These are phyloP conservation scores for Pilophorus perplexus DNA, from an alignment of 2,888 invertebrate genomes.

Conservation along the genomic window DNA sequence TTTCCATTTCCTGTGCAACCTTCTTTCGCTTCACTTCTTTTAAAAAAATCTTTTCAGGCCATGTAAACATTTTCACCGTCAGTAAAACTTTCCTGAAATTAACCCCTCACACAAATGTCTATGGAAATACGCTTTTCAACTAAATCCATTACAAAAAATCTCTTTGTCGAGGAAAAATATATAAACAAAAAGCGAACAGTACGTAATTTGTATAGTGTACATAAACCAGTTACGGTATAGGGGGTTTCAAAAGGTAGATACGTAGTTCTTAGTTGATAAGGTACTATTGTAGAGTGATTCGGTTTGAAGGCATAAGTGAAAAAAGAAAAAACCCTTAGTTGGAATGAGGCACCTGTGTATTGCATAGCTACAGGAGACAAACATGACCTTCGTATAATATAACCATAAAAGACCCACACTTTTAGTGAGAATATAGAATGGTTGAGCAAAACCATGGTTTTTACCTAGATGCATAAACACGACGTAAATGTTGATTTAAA, in stretches of 20 bases:
- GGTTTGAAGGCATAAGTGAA: neutral
- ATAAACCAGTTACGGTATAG: conserved; percentile 32
- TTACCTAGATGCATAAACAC: conserved; percentile 9
- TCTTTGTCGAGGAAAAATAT: neutral
- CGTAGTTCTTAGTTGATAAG: conserved; percentile 25
- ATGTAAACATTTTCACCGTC: neutral
- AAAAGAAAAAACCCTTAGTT: conserved; percentile 30
- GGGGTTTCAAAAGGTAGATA: conserved; percentile 25
- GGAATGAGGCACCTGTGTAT: conserved; percentile 30
- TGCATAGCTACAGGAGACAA: conserved; percentile 19
- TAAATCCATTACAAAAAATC: neutral
- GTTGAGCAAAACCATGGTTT: conserved; percentile 12
- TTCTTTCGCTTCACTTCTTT: too few species aligned
- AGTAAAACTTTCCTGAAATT: neutral
- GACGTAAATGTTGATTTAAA: neutral
- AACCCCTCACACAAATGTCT: neutral
- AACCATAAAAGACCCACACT: too few species aligned
- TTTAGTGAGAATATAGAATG: conserved; percentile 27
- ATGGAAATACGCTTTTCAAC: conserved; percentile 14
- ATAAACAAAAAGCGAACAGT: neutral
- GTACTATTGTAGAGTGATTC: conserved; percentile 10
- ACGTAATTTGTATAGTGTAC: conserved; percentile 39
- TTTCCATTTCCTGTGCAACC: too few species aligned
- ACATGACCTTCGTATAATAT: too few species aligned
- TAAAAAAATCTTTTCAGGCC: too few species aligned